Conservation (phyloP, 2,888 invertebrate species). For the Vannuccia rotundouncinata region DNA sequence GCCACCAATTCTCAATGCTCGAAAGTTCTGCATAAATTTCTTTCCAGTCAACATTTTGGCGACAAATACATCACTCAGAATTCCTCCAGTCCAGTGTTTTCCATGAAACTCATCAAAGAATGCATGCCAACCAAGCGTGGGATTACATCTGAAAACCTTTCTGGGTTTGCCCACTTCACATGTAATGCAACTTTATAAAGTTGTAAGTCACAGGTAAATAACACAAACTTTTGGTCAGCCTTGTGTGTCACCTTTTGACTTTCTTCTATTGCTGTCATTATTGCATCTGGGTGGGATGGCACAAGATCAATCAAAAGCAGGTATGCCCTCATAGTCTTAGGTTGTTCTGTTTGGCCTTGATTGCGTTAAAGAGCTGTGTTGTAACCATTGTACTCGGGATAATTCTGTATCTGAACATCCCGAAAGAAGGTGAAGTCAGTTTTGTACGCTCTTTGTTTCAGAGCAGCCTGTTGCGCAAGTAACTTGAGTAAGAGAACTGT, state of each 20-base stretch:
- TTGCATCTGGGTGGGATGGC: conserved; percentile 12
- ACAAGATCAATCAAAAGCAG: neutral
- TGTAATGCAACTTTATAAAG: neutral
- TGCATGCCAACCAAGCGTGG: neutral
- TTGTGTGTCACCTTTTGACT: neutral
- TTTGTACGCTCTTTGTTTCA: neutral
- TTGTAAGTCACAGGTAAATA: conserved; percentile 17
- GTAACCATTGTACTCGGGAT: conserved; percentile 22
- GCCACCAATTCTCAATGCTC: conserved; percentile 11
- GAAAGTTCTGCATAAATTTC: conserved; percentile 28
- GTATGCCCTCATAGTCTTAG: neutral
- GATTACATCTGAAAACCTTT: neutral
- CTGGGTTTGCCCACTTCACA: neutral
- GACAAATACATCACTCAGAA: conserved; percentile 18
- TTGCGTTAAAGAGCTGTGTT: neutral
- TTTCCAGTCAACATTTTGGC: conserved; percentile 9
- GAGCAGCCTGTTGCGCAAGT: neutral
- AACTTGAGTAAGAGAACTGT: conserved; percentile 4
- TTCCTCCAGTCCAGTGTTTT: neutral
- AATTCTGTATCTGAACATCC: neutral
- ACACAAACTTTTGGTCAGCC: neutral
- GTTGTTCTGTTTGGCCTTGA: neutral
- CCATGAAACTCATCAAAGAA: conserved; percentile 10
- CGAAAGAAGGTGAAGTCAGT: neutral
- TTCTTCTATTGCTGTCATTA: neutral